Evolutionary conservation across 2,888 invertebrate species (phyloP), one percentile per base, ranked within the genome.

Genomic region (Tortricodes alternella): DNA sequence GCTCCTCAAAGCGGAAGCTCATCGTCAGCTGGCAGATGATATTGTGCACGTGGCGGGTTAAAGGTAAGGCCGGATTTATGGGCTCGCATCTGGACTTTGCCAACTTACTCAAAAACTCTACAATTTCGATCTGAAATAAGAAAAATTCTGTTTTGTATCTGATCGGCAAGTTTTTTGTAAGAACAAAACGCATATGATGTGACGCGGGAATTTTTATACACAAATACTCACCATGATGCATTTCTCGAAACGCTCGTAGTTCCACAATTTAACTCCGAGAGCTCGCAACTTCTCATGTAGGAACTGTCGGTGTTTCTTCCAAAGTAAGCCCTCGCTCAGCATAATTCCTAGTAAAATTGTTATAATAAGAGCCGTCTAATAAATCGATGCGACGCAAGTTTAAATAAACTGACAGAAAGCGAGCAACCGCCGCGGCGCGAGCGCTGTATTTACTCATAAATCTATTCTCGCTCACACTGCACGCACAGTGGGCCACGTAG

Each of bases 301-400:
- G 78, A 96, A 97, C 65, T 93, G 92, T 32, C 97, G 89, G 76
- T 97, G 96, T 64, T 95, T 95, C 76, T 95, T 96, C 97, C 97
- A 97, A 63, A 96, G 80, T 61, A 92, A 92, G 23, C 97, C 96
- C 64, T 95, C 94, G 62, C 95, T 79, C 13, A 73, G 58, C 19
- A 74, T 53, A 34, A 75, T 74, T 55, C 73, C 81, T 80, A 53
- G 35, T 64, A 67, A 52, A 23, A 32, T 34, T 18, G n/a, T 4
- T 2, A 44, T 9, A 44, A 8, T 15, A n/a, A n/a, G n/a, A n/a
- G n/a, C n/a, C n/a, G n/a, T n/a, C n/a, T 27, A 27, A n/a, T 9
- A 9, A 27, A 27, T n/a, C n/a, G n/a, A n/a, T n/a, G n/a, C n/a
- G n/a, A n/a, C n/a, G n/a, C n/a, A n/a, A n/a, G n/a, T n/a, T n/a